These are phyloP conservation scores for Eulemur coronatus DNA, from an alignment of 2,797 vertebrate species.

Conservation along the genomic window DNA sequence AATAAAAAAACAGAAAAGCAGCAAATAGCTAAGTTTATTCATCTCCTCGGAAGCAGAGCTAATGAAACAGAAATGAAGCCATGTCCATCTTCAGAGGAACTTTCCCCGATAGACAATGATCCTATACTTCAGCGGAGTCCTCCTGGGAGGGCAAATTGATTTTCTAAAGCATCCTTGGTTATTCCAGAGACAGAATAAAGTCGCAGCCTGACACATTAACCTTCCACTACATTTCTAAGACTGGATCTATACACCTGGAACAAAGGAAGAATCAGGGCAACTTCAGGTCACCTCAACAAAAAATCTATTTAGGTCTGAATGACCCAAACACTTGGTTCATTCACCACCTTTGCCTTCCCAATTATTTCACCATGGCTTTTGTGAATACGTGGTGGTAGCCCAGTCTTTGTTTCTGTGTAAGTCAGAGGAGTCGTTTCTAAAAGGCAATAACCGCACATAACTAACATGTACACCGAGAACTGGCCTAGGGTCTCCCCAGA, in stretches of 20 bases:
- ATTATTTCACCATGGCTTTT: background rate
- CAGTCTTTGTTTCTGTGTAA: constrained; percentile 30
- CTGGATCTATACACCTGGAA: background rate
- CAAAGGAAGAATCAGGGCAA: constrained; percentile 40
- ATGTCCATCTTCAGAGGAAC: background rate
- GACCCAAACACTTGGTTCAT: background rate
- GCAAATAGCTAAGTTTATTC: constrained; percentile 45
- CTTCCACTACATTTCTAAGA: constrained; percentile 28
- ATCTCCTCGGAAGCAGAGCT: background rate
- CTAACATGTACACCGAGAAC: background rate
- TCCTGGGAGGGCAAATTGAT: constrained; percentile 45
- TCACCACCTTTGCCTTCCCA: constrained; percentile 16
- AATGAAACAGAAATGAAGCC: constrained; percentile 50
- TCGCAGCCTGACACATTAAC: constrained; percentile 24
- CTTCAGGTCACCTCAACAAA: constrained; percentile 25
- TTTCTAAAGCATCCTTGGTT: constrained; percentile 51
- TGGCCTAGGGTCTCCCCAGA: background rate
- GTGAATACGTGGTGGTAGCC: background rate
- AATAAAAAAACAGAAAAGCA: constrained; percentile 64
- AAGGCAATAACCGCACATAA: background rate
- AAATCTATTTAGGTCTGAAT: constrained; percentile 22
- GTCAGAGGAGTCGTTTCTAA: background rate
- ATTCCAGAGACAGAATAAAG: constrained; percentile 43
- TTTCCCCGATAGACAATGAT: background rate
- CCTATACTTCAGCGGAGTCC: background rate